Conservation (phyloP, 1,140 invertebrate species). For the Drosophila serrata region DNA sequence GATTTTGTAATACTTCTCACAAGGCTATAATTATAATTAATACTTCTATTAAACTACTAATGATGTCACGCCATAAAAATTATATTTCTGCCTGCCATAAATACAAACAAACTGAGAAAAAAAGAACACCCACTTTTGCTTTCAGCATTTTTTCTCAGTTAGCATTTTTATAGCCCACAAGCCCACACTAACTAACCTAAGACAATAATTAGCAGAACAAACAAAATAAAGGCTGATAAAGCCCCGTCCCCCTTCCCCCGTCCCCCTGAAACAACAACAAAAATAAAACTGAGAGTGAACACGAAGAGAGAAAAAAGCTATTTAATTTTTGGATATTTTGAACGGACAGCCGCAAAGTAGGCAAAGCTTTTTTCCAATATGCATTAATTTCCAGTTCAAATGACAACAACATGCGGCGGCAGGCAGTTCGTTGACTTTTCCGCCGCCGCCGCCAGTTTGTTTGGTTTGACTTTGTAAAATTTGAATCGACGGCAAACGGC, state of each 20-base stretch:
- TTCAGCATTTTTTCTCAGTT: conserved; percentile 62
- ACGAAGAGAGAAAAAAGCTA: conserved; percentile 6
- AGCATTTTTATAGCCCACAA: conserved; percentile 56
- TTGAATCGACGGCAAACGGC: conserved; percentile 26
- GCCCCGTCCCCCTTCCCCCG: no score
- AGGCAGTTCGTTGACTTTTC: conserved; percentile 45
- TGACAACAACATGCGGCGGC: conserved; percentile 24
- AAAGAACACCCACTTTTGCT: conserved; percentile 67
- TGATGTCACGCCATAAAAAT: conserved; percentile 16
- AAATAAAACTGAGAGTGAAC: conserved; percentile 3
- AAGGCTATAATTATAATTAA: conserved; percentile 16
- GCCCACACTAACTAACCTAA: conserved; percentile 82
- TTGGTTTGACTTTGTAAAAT: conserved; percentile 46
- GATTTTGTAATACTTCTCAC: neutral
- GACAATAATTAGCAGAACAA: conserved; percentile 78
- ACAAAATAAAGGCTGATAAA: conserved; percentile 35
- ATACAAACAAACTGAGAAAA: no score
- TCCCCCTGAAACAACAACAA: neutral
- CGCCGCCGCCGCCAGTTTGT: conserved; percentile 18
- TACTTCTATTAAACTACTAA: neutral
- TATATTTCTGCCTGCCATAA: neutral
- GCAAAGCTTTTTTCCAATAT: conserved; percentile 40
- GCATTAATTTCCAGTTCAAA: conserved; percentile 25
- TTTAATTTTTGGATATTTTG: conserved; percentile 8
- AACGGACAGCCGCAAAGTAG: conserved; percentile 44